Evolutionary conservation across 2,888 invertebrate species (phyloP).

Genomic region (Trissonchulus latispiculum): DNA sequence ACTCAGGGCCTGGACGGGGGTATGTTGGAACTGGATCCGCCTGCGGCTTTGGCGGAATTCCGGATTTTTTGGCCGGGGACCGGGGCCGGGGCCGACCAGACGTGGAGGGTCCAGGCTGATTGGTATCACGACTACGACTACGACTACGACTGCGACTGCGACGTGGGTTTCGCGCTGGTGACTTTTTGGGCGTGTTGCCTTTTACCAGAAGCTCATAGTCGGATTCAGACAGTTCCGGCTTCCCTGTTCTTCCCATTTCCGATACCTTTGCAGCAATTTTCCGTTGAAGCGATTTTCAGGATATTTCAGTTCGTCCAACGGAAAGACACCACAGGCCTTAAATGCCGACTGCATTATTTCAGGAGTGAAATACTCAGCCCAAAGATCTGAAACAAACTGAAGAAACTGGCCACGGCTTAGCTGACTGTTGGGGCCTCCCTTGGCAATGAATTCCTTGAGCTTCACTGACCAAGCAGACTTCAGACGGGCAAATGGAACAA

Average conservation of each 20-base stretch:
- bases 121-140: not conserved
- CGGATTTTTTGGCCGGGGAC: not conserved
- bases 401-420: constrained; percentile 6
- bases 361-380: not conserved
- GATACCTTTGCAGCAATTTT: not conserved
- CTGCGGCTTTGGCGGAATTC: constrained; percentile 1
- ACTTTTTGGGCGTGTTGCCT: not conserved
- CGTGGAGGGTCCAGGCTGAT: not conserved
- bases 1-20: not conserved
- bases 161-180: no score
- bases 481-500: constrained; percentile 10
- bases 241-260: not conserved
- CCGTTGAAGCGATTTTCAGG: not conserved
- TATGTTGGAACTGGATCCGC: not conserved
- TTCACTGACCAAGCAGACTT: constrained; percentile 11
- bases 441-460: not conserved
- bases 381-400: constrained; percentile 1
- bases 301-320: constrained; percentile 6
- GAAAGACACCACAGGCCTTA: not conserved
- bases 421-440: not conserved
- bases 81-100: not conserved
- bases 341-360: constrained; percentile 1
- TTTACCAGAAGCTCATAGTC: constrained; percentile 6
- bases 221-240: constrained; percentile 8
- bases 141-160: no score